Base-by-base conservation (phyloP, 2,113 vertebrate species). In the Ophthalmolycus amberensis region DNA sequence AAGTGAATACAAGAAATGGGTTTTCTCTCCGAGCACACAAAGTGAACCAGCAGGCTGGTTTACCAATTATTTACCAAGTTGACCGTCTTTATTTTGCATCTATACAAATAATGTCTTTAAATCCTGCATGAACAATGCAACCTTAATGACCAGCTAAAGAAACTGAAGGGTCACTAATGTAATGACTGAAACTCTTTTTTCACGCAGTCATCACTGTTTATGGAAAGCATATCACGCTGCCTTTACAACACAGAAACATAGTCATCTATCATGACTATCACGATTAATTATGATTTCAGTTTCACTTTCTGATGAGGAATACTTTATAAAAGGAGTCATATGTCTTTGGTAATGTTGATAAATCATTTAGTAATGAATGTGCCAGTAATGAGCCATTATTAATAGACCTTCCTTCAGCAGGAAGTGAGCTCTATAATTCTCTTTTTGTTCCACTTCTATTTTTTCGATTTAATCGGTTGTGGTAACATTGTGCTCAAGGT, bases 11-110 rank as follows among this genome's bases (percentile, higher is more conserved):
- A 78, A 59, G 25, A 74, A 59, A 72, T 71, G 12, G 10, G n/a
- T 54, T 73, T 29, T 40, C 9, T 4, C 7, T 56, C 44, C 54
- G 7, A 65, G 65, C 59, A 71, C 70, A 83, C 42, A 79, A 71
- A 79, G 5, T 65, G 50, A 67, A 62, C 29, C 37, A 69, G 9
- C 29, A 29, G 16, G 18, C 37, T 50, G 18, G 44, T n/a, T 18
- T 25, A 25, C 25, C 22, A 22, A 6, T 59, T 52, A 25, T 66
- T 80, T 27, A 80, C 32, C 40, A 80, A 67, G 42, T 42, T 76
- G 67, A 52, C 62, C 62, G 44, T 73, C 42, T 81, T 85, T 74
- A 78, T 82, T 85, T 86, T 75, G 29, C 40, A 3, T 65, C 32
- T 74, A 69, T 58, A 78, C 71, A 85, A 81, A 32, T 0, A 11